Evolutionary conservation across 2,888 invertebrate genomes (phyloP), one percentile per base, ranked within the genome.

Genomic region (Cheilosia pagana): DNA sequence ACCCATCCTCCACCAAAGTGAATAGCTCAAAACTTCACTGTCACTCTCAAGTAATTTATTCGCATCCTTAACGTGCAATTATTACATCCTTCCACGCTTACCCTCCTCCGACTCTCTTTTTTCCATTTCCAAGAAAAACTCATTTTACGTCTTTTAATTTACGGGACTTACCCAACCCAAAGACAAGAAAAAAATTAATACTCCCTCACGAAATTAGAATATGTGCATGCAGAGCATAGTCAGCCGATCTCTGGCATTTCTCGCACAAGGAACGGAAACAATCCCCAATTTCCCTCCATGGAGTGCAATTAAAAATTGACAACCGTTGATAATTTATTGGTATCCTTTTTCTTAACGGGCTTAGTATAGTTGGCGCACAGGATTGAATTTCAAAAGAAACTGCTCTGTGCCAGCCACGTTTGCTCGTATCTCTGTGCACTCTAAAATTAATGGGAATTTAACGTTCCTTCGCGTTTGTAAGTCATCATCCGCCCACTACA

Each of bases 281-380:
- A 63, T 62, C 52, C 23, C 62, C 41, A 57, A 67, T 67, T 50
- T 59, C 48, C 65, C 48, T 62, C 67, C 59, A 67, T 45, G 67
- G 81, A 87, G 88, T 87, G 88, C 88, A 88, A 88, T 88, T 88
- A 88, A 88, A 88, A 88, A 88, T 88, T 88, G 88, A 88, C 88
- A 88, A 87, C 87, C 88, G 88, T 88, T 88, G 88, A 88, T 88
- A 88, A 88, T 88, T 88, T 88, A 88, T 88, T 87, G 87, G 86
- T 62, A 81, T 75, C 75, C 63, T 53, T 75, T 71, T 63, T 53
- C 57, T 48, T 62, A 60, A 39, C 53, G 12, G 19, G 39, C 60
- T 63, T 59, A 75, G 48, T 35, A 48, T 63, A 57, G 23, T 25
- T 14, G 67, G 23, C 35, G 35, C 35, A 12, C 35, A 3, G 35